Conservation (phyloP, 2,113 vertebrate genomes). For the Brienomyrus brachyistius region DNA sequence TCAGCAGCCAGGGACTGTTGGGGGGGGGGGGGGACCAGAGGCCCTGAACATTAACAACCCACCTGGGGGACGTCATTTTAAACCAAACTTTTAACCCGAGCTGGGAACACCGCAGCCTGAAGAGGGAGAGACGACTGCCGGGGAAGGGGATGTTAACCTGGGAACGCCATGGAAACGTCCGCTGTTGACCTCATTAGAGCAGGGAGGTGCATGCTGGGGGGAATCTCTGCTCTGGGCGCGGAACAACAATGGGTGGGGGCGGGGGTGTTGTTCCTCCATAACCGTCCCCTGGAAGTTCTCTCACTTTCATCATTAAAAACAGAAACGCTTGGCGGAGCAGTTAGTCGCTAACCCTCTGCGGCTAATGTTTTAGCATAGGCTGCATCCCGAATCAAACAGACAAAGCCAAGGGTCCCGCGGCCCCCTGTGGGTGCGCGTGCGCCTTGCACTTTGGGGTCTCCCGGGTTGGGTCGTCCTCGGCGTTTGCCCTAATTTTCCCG, state of each 20-base stretch:
- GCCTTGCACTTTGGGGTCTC: not conserved
- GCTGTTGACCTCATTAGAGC: slow-evolving; percentile 5
- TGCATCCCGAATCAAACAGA: not conserved
- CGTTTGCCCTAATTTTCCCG: not conserved
- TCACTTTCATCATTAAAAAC: not conserved
- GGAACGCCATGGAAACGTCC: not conserved
- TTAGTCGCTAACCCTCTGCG: not conserved
- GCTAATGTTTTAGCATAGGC: not conserved
- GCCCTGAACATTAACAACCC: not conserved
- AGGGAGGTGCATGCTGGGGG: not conserved
- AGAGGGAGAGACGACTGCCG: not conserved
- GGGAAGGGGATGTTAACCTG: not conserved
- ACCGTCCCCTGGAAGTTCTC: not conserved
- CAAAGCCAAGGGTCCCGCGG: not conserved
- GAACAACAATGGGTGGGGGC: not conserved
- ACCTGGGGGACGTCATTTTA: not conserved
- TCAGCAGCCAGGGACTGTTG: not conserved
- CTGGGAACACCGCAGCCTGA: not conserved
- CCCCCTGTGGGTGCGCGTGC: not conserved
- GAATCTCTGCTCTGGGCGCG: not conserved
- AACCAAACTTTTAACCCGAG: not conserved
- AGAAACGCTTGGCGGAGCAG: not conserved
- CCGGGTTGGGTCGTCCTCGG: not conserved
- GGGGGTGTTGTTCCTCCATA: not conserved
- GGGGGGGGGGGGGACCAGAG: not conserved